Evolutionary conservation across 1,140 invertebrate species (phyloP).

Genomic region (Maniola jurtina): DNA sequence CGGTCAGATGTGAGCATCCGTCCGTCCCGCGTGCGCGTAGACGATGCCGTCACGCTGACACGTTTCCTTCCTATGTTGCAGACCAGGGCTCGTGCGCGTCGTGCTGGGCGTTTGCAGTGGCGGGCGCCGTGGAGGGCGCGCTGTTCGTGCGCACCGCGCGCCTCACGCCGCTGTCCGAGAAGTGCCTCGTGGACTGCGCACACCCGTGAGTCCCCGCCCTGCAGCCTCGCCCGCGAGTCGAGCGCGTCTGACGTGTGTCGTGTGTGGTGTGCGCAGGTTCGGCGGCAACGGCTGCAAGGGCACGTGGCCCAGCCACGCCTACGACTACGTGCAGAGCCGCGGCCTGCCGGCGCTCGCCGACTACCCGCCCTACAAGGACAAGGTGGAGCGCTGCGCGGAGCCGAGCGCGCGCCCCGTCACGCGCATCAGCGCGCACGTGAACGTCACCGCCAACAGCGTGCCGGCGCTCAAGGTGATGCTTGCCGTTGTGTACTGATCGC

Average conservation of each 20-base stretch:
- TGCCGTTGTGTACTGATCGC: background rate
- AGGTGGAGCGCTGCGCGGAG: slow-evolving; percentile 44
- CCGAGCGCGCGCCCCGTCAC: slow-evolving; percentile 42
- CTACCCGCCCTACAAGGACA: slow-evolving; percentile 42
- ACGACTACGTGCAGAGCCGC: slow-evolving; percentile 45
- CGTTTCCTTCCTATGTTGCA: too few species aligned
- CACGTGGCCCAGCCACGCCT: slow-evolving; percentile 57
- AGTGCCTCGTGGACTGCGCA: slow-evolving; percentile 57
- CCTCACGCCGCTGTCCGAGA: slow-evolving; percentile 51
- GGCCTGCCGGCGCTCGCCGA: slow-evolving; percentile 50
- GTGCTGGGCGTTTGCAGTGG: slow-evolving; percentile 81
- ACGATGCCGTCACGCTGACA: too few species aligned
- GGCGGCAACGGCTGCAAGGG: slow-evolving; percentile 47
- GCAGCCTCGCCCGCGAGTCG: background rate
- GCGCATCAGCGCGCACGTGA: slow-evolving; percentile 53
- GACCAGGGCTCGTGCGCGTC: slow-evolving; percentile 54
- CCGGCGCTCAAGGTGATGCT: slow-evolving; percentile 48
- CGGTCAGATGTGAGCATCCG: slow-evolving; percentile 40
- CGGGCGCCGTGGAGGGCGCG: slow-evolving; percentile 88
- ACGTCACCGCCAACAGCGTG: slow-evolving; percentile 50
- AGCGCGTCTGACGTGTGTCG: background rate
- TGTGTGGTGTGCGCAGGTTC: slow-evolving; percentile 26
- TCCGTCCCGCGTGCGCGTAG: slow-evolving; percentile 24
- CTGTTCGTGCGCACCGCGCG: slow-evolving; percentile 44
- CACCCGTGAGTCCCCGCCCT: slow-evolving; percentile 38